Evolutionary conservation across 2,888 invertebrate genomes (phyloP).

Genomic region (Noctuana brunneofusca): DNA sequence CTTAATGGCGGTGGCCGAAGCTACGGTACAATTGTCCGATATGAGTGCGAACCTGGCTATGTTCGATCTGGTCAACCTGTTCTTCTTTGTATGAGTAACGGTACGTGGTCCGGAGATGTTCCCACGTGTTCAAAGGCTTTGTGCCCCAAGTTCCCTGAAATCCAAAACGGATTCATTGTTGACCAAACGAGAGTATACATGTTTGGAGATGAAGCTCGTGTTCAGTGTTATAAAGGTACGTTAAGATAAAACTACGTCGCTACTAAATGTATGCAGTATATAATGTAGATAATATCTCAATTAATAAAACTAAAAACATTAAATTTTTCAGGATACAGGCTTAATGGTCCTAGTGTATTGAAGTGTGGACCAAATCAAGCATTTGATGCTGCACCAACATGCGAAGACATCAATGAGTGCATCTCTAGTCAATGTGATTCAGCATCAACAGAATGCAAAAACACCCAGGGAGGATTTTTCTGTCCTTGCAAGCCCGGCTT

Average conservation of each 20-base stretch:
- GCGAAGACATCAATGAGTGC: constrained; percentile 97
- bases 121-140: constrained; percentile 91
- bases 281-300: no score
- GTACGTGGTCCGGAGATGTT: constrained; percentile 96
- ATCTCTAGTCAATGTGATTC: constrained; percentile 93
- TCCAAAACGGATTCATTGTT: constrained; percentile 93
- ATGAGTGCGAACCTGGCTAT: constrained; percentile 96
- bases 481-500: constrained; percentile 94
- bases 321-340: constrained; percentile 86
- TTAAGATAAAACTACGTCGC: neutral
- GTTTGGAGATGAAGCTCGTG: constrained; percentile 94
- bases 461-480: constrained; percentile 93
- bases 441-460: constrained; percentile 94
- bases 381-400: constrained; percentile 92
- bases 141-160: constrained; percentile 89
- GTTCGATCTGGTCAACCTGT: constrained; percentile 94
- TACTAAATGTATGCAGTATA: neutral
- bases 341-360: constrained; percentile 92
- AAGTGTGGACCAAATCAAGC: constrained; percentile 92
- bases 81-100: constrained; percentile 96
- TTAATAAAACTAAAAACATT: neutral
- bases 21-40: constrained; percentile 96
- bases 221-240: constrained; percentile 91
- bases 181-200: constrained; percentile 90
- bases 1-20: constrained; percentile 95